Evolutionary conservation across 2,888 invertebrate species (phyloP).

Genomic region (Zhuqinia jingwanae): DNA sequence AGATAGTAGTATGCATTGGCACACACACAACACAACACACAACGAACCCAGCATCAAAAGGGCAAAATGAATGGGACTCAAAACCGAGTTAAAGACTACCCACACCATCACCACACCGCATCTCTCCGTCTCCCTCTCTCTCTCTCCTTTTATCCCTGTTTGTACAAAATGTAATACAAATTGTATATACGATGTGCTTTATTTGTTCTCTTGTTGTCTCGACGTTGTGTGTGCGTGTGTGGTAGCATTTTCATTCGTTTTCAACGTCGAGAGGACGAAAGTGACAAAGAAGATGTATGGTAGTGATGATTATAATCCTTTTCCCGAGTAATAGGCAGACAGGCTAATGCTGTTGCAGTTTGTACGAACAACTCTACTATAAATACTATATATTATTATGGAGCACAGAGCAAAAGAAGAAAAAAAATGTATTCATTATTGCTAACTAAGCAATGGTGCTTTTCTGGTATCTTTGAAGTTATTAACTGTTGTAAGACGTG

Average conservation of each 20-base stretch:
- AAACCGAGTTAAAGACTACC: constrained; percentile 14
- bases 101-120: background rate
- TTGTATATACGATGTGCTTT: background rate
- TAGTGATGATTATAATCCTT: too few relatives aligned
- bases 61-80: constrained; percentile 7
- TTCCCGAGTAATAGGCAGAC: too few relatives aligned
- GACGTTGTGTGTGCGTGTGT: background rate
- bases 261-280: background rate
- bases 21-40: too few relatives aligned
- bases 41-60: constrained; percentile 4
- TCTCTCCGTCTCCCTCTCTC: background rate
- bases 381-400: too few relatives aligned
- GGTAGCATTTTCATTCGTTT: background rate
- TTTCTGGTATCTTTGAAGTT: constrained; percentile 3
- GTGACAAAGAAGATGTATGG: too few relatives aligned
- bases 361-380: too few relatives aligned
- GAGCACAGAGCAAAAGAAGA: too few relatives aligned
- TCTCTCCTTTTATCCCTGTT: too few relatives aligned
- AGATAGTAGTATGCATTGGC: too few relatives aligned
- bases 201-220: constrained; percentile 9
- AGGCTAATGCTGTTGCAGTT: too few relatives aligned
- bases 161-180: too few relatives aligned
- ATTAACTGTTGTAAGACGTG: constrained; percentile 5
- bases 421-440: background rate
- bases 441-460: background rate